Conservation (phyloP, 2,113 vertebrate genomes). For the Cepphus grylle region DNA sequence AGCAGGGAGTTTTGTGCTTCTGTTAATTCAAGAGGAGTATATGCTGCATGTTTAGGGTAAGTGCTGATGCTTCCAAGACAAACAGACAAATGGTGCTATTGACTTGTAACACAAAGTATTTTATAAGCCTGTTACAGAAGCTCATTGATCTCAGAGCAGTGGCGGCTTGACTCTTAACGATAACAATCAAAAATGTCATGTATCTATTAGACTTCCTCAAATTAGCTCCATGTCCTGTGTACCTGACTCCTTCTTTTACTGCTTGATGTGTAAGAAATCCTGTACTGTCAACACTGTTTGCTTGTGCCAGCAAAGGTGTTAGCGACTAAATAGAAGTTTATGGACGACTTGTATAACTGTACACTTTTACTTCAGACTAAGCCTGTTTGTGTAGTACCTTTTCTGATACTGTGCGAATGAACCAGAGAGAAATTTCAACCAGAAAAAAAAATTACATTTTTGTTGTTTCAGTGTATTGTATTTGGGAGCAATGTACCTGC, state of each 20-base stretch:
- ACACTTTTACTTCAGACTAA: not conserved
- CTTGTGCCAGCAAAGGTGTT: not conserved
- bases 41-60: not conserved
- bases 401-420: not conserved
- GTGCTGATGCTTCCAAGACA: not conserved
- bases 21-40: not conserved
- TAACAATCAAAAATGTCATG: not conserved
- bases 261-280: not conserved
- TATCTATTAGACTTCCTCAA: not conserved
- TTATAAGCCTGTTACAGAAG: not conserved
- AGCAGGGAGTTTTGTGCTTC: not conserved
- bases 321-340: not conserved
- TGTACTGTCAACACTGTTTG: not conserved
- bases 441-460: not conserved
- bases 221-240: not conserved
- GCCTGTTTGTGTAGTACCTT: not conserved
- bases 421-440: not conserved
- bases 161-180: not conserved
- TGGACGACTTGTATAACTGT: not conserved
- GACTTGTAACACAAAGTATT: not conserved
- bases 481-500: not conserved
- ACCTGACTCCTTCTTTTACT: not conserved
- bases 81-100: slow-evolving; percentile 46
- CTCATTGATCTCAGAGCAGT: not conserved
- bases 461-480: not conserved